phyloP scores from a whole-genome alignment of 1,140 invertebrate genomes.

The Aphelenchoides avenae region DNA sequence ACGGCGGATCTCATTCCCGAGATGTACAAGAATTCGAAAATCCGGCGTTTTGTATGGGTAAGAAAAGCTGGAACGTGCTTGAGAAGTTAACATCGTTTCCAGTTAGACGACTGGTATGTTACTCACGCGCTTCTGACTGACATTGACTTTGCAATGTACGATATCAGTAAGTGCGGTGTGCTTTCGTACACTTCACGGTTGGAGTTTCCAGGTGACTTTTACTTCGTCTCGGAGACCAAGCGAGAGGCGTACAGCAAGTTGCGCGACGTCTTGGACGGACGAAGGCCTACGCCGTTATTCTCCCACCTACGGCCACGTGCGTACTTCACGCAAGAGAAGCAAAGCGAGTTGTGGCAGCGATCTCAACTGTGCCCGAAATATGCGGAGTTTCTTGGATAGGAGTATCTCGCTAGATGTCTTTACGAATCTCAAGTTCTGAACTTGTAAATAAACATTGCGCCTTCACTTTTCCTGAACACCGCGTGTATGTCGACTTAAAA shows the following conservation, averaged over 20 bases:
- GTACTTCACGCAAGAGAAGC: slow-evolving; percentile 13
- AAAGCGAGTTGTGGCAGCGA: slow-evolving; percentile 24
- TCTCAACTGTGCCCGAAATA: slow-evolving; percentile 23
- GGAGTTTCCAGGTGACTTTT: slow-evolving; percentile 15
- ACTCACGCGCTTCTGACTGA: slow-evolving; percentile 20
- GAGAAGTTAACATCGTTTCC: slow-evolving; percentile 10
- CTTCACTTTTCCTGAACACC: too few species aligned
- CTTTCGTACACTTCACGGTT: slow-evolving; percentile 4
- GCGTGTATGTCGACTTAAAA: too few species aligned
- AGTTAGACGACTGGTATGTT: slow-evolving; percentile 36
- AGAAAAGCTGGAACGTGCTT: neutral
- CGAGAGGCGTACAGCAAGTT: slow-evolving; percentile 23
- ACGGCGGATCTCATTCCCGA: slow-evolving; percentile 24
- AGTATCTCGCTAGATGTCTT: too few species aligned
- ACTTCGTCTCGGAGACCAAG: slow-evolving; percentile 26
- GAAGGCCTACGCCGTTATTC: slow-evolving; percentile 25
- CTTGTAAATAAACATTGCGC: too few species aligned
- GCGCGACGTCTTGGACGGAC: slow-evolving; percentile 19
- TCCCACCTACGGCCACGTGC: slow-evolving; percentile 21
- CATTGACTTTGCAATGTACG: slow-evolving; percentile 27
- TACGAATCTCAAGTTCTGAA: too few species aligned
- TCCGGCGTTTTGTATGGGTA: slow-evolving; percentile 29
- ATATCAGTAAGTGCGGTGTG: slow-evolving; percentile 24
- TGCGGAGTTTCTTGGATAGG: too few species aligned
- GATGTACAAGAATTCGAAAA: slow-evolving; percentile 18